Evolutionary conservation across 2,888 invertebrate species (phyloP), one percentile per base, ranked within the genome.

Genomic region (Polylopha cassiicola): DNA sequence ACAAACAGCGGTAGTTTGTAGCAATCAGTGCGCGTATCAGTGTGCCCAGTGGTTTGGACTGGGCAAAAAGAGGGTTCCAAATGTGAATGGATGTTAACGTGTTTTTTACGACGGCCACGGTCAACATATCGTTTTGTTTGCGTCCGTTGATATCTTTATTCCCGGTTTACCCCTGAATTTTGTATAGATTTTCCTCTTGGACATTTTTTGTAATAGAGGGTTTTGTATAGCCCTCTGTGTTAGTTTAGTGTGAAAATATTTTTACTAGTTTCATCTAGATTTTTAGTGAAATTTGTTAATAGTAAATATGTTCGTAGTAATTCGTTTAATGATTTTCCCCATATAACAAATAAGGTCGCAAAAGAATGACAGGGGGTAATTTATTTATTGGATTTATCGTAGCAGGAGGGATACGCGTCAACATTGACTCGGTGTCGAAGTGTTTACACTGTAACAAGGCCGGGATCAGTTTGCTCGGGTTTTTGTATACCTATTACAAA

Each of bases 51-150:
- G 81, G 76, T 65, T 70, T 63, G 65, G 47, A 44, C 58, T 59
- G 57, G 63, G 61, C 74, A 77, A 82, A 80, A 76, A 80, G 77
- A 79, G 82, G 79, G 66, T 67, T n/a, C 77, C 74, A 80, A 81
- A 84, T 74, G 74, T 78, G 80, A 81, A 85, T 85, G 78, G 82
- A 85, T 84, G 85, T 81, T 84, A 85, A 85, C 84, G 84, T 80
- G 84, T 81, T 84, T 84, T 85, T 85, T 84, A 85, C 82, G 82
- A 80, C 61, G 60, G 44, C 59, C 64, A 61, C 64, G 75, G 72
- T 74, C 78, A 76, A 75, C 79, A 74, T 80, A 78, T 78, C 78
- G 78, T 76, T 80, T 75, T 81, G 80, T 82, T 82, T 82, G 81
- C 75, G 70, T 65, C 73, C 76, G 55, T 63, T 64, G 73, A 77